phyloP scores from a whole-genome alignment of 2,888 invertebrate genomes.

The Deilephila porcellus region DNA sequence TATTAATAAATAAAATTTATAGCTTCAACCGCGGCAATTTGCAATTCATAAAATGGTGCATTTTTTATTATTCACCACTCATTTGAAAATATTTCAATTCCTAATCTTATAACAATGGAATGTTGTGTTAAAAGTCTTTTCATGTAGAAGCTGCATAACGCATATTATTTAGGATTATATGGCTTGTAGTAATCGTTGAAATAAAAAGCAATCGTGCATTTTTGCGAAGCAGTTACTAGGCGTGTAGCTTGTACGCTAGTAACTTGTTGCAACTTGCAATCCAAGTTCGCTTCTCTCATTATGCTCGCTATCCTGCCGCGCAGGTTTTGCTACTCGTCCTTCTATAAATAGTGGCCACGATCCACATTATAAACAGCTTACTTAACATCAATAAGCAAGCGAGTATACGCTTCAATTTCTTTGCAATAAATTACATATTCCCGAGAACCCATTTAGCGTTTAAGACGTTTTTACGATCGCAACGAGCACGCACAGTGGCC shows the following conservation, averaged over 20 bases:
- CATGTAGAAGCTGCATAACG: too few relatives aligned
- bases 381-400: constrained; percentile 32
- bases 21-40: neutral
- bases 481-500: constrained; percentile 61
- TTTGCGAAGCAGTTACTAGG: neutral
- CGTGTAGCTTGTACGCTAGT: constrained; percentile 50
- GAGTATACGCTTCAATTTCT: constrained; percentile 44
- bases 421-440: constrained; percentile 44
- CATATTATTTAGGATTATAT: neutral
- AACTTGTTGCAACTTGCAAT: constrained; percentile 65
- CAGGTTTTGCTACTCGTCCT: constrained; percentile 76
- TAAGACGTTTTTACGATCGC: constrained; percentile 39
- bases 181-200: neutral
- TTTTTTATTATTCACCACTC: neutral
- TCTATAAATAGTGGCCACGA: constrained; percentile 72
- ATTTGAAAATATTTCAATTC: neutral
- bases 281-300: constrained; percentile 68
- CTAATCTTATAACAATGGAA: neutral
- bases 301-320: constrained; percentile 69
- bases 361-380: constrained; percentile 46
- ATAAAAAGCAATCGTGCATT: constrained; percentile 13
- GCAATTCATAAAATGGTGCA: constrained; percentile 2
- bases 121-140: too few relatives aligned
- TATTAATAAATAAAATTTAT: constrained; percentile 31
- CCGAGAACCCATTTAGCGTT: constrained; percentile 32